Evolutionary conservation across 2,113 vertebrate genomes (phyloP).

Genomic region (Lanius collurio): DNA sequence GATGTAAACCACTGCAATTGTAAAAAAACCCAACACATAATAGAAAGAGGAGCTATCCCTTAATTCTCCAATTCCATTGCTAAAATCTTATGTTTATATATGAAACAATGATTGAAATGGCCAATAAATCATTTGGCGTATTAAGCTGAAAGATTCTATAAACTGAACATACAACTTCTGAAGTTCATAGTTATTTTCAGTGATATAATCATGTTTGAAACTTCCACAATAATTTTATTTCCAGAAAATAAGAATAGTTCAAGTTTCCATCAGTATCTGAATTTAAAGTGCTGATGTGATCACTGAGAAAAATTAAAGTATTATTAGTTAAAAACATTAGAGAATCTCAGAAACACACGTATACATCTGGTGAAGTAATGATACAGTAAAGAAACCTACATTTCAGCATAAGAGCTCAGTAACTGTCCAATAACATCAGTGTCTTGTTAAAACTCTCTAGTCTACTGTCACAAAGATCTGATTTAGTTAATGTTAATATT

Average conservation of each 20-base stretch:
- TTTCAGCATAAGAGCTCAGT: neutral
- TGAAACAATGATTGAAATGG: neutral
- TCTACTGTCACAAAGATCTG: neutral
- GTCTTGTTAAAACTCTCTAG: neutral
- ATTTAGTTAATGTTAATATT: neutral
- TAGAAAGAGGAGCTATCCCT: neutral
- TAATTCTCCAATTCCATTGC: neutral
- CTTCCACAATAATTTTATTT: neutral
- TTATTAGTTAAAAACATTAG: neutral
- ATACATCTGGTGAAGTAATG: neutral
- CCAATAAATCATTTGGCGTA: neutral
- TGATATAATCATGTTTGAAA: neutral
- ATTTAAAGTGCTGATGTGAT: neutral
- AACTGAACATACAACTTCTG: neutral
- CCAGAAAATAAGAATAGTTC: neutral
- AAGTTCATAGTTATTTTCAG: neutral
- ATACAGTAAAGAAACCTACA: neutral
- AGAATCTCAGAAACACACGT: neutral
- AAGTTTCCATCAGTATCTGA: neutral
- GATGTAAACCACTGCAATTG: neutral
- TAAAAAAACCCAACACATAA: neutral
- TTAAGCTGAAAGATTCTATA: neutral
- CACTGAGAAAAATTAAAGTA: neutral
- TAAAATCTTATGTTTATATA: neutral
- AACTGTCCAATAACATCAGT: neutral